Evolutionary conservation across 2,113 vertebrate species (phyloP).

Genomic region (Bos javanicus): DNA sequence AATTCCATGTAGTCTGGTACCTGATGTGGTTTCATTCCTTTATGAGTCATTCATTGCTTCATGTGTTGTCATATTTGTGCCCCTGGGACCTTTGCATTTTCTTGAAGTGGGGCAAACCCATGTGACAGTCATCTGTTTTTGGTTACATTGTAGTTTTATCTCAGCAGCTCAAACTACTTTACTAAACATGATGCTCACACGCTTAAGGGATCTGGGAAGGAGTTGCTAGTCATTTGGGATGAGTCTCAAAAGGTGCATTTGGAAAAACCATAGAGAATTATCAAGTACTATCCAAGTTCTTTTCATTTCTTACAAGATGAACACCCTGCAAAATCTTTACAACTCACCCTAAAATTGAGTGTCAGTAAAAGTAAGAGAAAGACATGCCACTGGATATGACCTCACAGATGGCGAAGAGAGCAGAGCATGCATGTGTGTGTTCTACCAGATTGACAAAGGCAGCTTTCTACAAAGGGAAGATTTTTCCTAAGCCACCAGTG

Average conservation of each 20-base stretch:
- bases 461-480: background rate
- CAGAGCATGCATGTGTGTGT: background rate
- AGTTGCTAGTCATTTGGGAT: background rate
- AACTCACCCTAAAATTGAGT: background rate
- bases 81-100: background rate
- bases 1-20: background rate
- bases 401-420: background rate
- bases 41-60: background rate
- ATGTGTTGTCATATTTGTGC: background rate
- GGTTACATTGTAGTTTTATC: background rate
- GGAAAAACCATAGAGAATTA: background rate
- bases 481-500: background rate
- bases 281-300: background rate
- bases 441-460: background rate
- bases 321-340: background rate
- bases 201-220: background rate
- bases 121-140: background rate
- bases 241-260: background rate
- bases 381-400: background rate
- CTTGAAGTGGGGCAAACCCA: background rate
- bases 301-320: conserved; percentile 5
- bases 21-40: background rate
- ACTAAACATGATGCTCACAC: background rate
- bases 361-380: background rate
- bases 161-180: background rate